Evolutionary conservation across 2,113 vertebrate species (phyloP).

Genomic region (Meriones unguiculatus): DNA sequence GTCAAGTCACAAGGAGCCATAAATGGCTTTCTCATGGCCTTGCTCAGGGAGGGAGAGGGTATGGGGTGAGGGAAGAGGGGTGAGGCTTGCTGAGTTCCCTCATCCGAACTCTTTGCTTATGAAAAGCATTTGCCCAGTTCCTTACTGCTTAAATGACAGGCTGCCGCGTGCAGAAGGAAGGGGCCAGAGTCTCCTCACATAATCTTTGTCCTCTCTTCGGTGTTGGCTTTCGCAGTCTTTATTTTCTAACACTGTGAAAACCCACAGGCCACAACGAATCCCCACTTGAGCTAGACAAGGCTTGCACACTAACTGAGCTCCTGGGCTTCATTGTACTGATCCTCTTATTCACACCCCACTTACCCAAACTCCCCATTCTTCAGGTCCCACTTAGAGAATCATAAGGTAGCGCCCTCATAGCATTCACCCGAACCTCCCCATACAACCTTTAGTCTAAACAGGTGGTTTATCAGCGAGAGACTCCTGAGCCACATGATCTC

Average conservation of each 20-base stretch:
- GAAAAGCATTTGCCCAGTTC: background rate
- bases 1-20: background rate
- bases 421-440: background rate
- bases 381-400: background rate
- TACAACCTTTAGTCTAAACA: background rate
- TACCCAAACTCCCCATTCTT: background rate
- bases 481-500: background rate
- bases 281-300: too few species aligned
- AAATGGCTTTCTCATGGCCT: background rate
- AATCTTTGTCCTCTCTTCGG: background rate
- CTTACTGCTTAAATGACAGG: accelerated
- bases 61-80: background rate
- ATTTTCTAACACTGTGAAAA: background rate
- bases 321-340: accelerated
- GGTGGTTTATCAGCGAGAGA: background rate
- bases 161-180: background rate
- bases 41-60: background rate
- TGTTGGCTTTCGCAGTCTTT: background rate
- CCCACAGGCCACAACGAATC: background rate
- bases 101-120: accelerated
- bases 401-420: too few species aligned
- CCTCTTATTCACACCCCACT: background rate
- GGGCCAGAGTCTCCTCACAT: background rate
- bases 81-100: too few species aligned
- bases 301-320: too few species aligned